Percentiles rank a stretch among this genome's conserved stretches.
Conservation (phyloP, 2,797 vertebrate species). For the Acanthurus leucopareius region DNA sequence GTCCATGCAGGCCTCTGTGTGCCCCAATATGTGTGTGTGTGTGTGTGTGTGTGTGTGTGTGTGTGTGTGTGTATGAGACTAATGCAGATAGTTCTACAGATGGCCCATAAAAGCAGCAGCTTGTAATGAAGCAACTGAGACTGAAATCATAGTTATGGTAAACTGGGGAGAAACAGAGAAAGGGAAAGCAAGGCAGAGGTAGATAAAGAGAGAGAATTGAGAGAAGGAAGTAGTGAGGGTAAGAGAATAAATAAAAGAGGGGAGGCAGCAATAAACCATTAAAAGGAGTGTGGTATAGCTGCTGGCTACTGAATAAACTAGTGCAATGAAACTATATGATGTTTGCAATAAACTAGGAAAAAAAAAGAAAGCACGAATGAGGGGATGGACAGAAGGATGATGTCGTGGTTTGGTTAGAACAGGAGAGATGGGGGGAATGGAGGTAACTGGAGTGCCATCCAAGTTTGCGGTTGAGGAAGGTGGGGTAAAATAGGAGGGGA, state of each 20-base stretch:
- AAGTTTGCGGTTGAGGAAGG: conserved; percentile 46
- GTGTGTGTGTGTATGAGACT: conserved; percentile 45
- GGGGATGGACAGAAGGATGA: conserved; percentile 45
- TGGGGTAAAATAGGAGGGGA: not conserved
- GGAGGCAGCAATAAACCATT: conserved; percentile 70
- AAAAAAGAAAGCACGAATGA: conserved; percentile 33
- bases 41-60: conserved; percentile 32
- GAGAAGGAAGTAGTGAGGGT: conserved; percentile 43
- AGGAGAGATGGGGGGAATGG: not conserved
- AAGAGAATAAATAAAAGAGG: conserved; percentile 70
- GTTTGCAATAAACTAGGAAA: conserved; percentile 65
- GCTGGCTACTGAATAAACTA: conserved; percentile 72
- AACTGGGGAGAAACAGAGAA: conserved; percentile 69
- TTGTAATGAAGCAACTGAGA: conserved; percentile 85
- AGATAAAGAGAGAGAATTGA: conserved; percentile 48
- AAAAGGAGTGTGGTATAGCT: conserved; percentile 59
- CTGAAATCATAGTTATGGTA: conserved; percentile 83
- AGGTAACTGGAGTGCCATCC: conserved; percentile 43
- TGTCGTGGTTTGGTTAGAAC: conserved; percentile 36
- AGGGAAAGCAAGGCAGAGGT: conserved; percentile 50
- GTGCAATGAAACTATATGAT: conserved; percentile 73
- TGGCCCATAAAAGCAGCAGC: conserved; percentile 83
- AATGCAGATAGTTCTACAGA: conserved; percentile 81
- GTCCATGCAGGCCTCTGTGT: conserved; percentile 30
- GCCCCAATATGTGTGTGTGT: conserved; percentile 20